These are phyloP conservation scores for Odontesthes bonariensis DNA, from an alignment of 2,113 vertebrate genomes.

Conservation along the genomic window DNA sequence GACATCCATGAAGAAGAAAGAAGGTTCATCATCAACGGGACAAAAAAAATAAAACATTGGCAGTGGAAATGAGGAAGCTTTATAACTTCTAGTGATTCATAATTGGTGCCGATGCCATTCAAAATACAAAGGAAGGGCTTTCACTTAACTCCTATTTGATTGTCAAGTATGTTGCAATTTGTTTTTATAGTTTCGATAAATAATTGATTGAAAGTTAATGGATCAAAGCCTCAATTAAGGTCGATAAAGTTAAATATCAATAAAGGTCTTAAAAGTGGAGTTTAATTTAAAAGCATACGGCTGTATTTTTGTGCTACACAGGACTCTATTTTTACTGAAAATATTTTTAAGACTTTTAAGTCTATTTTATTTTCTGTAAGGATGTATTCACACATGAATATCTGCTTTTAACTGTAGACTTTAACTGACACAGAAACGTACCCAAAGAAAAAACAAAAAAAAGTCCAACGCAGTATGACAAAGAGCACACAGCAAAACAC, in stretches of 20 bases:
- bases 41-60: neutral
- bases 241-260: too few relatives aligned
- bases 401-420: too few relatives aligned
- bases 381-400: neutral
- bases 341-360: too few relatives aligned
- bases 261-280: too few relatives aligned
- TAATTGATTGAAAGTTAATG: neutral
- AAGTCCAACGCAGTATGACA: neutral
- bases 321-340: too few relatives aligned
- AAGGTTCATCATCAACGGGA: neutral
- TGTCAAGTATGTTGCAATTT: neutral
- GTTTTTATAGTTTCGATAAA: neutral
- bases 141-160: neutral
- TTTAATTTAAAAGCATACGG: too few relatives aligned
- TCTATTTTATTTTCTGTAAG: too few relatives aligned
- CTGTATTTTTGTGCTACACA: too few relatives aligned
- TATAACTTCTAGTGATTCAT: neutral
- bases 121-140: neutral
- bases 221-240: too few relatives aligned
- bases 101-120: neutral
- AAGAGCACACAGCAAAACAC: constrained; percentile 3
- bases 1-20: neutral
- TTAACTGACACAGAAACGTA: too few relatives aligned
- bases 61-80: neutral
- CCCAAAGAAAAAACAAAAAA: neutral